Evolutionary conservation across 2,888 invertebrate genomes (phyloP), one percentile per base, ranked within the genome.

Genomic region (Cerastis rubricosa): DNA sequence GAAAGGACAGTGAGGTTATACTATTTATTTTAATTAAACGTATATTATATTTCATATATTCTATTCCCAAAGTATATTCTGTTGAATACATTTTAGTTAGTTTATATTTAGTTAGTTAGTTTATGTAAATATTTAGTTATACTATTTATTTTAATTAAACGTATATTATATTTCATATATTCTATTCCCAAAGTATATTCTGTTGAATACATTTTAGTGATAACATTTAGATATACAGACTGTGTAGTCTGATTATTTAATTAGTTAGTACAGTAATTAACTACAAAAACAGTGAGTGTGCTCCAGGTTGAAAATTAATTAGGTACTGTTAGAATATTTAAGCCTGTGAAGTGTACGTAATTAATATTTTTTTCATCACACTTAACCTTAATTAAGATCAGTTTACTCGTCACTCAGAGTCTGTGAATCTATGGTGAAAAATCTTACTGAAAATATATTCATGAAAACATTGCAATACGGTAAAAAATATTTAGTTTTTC

Each of bases 381-480:
- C 77, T 83, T 83, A 83, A 64, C 83, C 67, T 78, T 19, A 81
- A 79, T 83, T 68, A 77, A 65, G 69, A 65, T 11, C 59, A 51
- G 19, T 2, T 14, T 35, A 17, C 19, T 14, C 22, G 54, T 49
- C 77, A 57, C 25, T 76, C n/a, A 47, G 29, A 47, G 47, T 40
- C 5, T 17, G 3, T 35, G 3, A 35, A 35, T 35, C n/a, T 35
- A 49, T 43, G 64, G 8, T 63, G 45, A 11, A 19, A 68, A 51
- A 45, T 12, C 29, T 75, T 25, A 74, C 14, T 64, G 4, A 40
- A 80, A 35, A n/a, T 49, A 29, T 9, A 29, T 54, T 43, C 14
- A 61, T 17, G 17, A 25, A 25, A 76, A 25, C 9, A 35, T 4
- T n/a, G 7, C 17, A 11, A 22, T 45, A 51, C 17, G 7, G 7